phyloP scores from a whole-genome alignment of 2,113 vertebrate species.

The Lepidothrix coronata region DNA sequence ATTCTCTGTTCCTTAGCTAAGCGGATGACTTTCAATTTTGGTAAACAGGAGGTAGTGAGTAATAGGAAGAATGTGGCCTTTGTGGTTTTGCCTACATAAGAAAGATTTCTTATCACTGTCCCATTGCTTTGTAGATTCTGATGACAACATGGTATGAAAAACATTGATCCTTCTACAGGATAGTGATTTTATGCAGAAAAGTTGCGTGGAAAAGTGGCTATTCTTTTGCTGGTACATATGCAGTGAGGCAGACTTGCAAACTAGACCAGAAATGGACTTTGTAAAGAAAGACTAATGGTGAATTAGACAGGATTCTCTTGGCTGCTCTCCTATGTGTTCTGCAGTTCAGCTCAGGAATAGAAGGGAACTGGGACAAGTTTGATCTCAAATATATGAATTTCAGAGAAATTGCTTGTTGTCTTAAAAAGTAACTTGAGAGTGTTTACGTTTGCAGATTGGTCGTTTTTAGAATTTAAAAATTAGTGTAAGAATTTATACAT shows the following conservation, averaged over 20 bases:
- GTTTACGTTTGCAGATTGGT: not conserved
- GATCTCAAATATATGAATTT: not conserved
- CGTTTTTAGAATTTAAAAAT: not conserved
- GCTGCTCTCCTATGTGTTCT: not conserved
- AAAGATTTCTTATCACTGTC: not conserved
- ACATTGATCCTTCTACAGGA: not conserved
- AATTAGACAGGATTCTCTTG: not conserved
- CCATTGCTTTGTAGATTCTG: not conserved
- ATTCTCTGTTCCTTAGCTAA: not conserved
- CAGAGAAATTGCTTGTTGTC: not conserved
- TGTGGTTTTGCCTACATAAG: not conserved
- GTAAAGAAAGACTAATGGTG: not conserved
- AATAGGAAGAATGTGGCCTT: slow-evolving; percentile 11
- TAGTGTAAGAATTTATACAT: not conserved
- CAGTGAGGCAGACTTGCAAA: not conserved
- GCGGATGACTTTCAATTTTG: not conserved
- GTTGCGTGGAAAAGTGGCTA: not conserved
- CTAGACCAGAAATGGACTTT: not conserved
- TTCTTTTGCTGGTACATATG: not conserved
- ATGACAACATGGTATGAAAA: not conserved
- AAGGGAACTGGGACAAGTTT: not conserved
- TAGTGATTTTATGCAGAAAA: not conserved
- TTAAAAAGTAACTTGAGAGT: not conserved
- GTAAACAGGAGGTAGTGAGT: slow-evolving; percentile 49
- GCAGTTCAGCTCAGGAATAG: not conserved